Evolutionary conservation across 2,113 vertebrate species (phyloP).

Genomic region (Daphoenositta chrysoptera): DNA sequence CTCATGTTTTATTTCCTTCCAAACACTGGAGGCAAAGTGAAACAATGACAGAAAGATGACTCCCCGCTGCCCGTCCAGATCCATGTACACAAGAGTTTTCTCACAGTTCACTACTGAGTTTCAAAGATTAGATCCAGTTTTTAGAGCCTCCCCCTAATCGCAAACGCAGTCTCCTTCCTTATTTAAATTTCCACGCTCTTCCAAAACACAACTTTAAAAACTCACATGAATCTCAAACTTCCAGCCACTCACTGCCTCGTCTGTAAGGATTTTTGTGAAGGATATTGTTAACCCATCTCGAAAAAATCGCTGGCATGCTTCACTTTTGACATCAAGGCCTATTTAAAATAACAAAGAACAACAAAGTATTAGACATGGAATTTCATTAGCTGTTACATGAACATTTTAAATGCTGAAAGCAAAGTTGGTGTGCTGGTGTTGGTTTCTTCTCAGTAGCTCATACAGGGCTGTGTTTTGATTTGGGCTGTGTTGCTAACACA

Average conservation of each 20-base stretch:
- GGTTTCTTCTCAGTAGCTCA: background rate
- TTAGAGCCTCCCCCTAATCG: background rate
- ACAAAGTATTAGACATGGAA: background rate
- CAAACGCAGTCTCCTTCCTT: background rate
- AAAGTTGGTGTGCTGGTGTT: background rate
- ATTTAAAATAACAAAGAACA: background rate
- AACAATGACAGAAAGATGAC: background rate
- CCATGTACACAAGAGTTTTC: background rate
- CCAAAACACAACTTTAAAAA: constrained; percentile 29
- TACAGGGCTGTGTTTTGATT: background rate
- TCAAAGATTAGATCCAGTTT: background rate
- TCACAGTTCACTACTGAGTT: background rate
- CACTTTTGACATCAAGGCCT: constrained; percentile 99
- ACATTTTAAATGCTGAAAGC: background rate
- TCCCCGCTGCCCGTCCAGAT: background rate
- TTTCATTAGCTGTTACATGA: background rate
- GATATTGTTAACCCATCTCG: constrained; percentile 98
- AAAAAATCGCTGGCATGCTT: constrained; percentile 99
- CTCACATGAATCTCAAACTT: constrained; percentile 99
- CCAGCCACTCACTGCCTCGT: constrained; percentile 99
- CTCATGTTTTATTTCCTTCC: background rate
- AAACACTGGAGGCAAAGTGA: background rate
- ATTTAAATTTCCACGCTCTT: background rate
- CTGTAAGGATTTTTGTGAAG: constrained; percentile 99
- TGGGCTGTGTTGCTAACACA: background rate